phyloP scores from a whole-genome alignment of 1,140 invertebrate genomes.

The Leptinotarsa defecta region DNA sequence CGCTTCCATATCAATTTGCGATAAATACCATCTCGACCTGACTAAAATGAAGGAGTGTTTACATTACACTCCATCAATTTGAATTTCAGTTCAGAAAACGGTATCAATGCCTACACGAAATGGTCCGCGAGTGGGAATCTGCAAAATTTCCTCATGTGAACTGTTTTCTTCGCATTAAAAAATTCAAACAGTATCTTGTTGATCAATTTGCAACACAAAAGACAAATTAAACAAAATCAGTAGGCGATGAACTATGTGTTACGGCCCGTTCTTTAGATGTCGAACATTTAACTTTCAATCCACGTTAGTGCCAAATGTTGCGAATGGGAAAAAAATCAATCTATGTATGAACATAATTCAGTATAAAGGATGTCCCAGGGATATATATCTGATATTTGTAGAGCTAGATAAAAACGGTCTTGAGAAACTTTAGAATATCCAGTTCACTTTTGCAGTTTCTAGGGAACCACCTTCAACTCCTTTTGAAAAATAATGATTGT shows the following conservation, averaged over 20 bases:
- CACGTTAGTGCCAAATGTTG: background rate
- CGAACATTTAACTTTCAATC: background rate
- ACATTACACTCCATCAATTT: background rate
- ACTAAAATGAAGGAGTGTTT: slow-evolving; percentile 1
- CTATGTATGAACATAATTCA: too few relatives aligned
- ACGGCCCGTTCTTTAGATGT: background rate
- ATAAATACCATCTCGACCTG: background rate
- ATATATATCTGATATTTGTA: too few relatives aligned
- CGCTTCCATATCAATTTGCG: background rate
- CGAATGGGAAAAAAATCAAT: too few relatives aligned
- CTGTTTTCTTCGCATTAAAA: background rate
- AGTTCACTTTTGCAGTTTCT: too few relatives aligned
- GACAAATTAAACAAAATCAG: too few relatives aligned
- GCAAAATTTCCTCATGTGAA: background rate
- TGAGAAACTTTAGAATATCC: too few relatives aligned
- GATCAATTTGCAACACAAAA: too few relatives aligned
- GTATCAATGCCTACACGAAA: background rate
- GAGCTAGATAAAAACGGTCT: too few relatives aligned
- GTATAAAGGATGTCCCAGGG: too few relatives aligned
- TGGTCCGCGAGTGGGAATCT: background rate
- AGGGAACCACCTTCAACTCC: too few relatives aligned
- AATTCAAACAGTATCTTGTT: background rate
- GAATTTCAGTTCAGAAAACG: background rate
- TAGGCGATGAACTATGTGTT: background rate
- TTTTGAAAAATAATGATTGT: too few relatives aligned